Conservation (phyloP, 2,113 vertebrate genomes). For the Mesembrinibis cayennensis region DNA sequence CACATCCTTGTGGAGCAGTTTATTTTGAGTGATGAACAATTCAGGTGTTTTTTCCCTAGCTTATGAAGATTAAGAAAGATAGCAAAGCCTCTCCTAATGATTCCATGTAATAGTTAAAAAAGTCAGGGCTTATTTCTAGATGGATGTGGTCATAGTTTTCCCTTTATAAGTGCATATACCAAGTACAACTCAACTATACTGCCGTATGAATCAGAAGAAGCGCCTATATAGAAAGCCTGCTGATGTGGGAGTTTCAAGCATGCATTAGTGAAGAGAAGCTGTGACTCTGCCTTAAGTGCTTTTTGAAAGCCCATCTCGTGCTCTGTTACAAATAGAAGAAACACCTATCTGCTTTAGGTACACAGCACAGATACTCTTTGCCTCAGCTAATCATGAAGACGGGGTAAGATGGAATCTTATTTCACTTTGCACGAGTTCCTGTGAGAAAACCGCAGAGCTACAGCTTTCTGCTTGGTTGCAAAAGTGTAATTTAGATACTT, state of each 20-base stretch:
- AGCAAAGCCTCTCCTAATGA: not conserved
- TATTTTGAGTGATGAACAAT: not conserved
- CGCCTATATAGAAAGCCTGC: not conserved
- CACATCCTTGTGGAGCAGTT: not conserved
- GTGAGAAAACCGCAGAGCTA: not conserved
- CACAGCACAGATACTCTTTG: not conserved
- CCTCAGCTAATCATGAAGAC: not conserved
- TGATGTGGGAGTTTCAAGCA: not conserved
- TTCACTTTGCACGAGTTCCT: rapidly evolving
- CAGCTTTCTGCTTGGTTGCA: not conserved
- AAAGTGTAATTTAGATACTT: not conserved
- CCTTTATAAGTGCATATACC: not conserved
- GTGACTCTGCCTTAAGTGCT: not conserved
- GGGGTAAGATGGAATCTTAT: not conserved
- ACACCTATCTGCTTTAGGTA: not conserved
- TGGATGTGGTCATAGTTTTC: not conserved
- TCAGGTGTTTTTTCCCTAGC: not conserved
- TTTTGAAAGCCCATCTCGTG: not conserved
- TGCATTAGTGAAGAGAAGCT: not conserved
- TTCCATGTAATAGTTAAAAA: not conserved
- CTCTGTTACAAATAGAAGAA: not conserved
- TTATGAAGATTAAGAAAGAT: not conserved
- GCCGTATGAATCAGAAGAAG: not conserved
- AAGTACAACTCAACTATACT: not conserved
- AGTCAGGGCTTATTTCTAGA: not conserved